Percentiles rank a stretch among this genome's conserved stretches.
phyloP scores from a whole-genome alignment of 2,113 vertebrate genomes.

The Nibea albiflora region DNA sequence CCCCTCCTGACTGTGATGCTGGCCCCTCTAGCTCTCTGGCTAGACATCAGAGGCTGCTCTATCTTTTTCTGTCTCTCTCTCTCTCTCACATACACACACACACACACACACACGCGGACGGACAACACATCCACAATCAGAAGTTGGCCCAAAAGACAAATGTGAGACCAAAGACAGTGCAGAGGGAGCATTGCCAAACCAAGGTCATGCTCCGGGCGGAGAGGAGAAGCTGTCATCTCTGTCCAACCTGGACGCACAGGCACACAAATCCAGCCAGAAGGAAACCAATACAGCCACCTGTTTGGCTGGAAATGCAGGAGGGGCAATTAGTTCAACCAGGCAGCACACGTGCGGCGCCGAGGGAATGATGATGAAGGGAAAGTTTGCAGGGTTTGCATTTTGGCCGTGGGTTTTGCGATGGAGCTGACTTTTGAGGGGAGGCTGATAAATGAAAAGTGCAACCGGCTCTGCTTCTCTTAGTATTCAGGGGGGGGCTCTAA shows the following conservation, averaged over 20 bases:
- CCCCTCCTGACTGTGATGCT: slow-evolving; percentile 39
- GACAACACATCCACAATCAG: slow-evolving; percentile 32
- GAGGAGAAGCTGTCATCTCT: slow-evolving; percentile 70
- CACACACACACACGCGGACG: no score
- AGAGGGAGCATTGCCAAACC: slow-evolving; percentile 43
- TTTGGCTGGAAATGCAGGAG: slow-evolving; percentile 65
- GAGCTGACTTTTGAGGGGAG: slow-evolving; percentile 2
- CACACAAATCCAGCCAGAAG: slow-evolving; percentile 64
- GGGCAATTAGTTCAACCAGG: slow-evolving; percentile 69
- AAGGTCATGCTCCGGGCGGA: slow-evolving; percentile 70
- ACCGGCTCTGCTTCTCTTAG: background rate
- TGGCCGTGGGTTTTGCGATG: slow-evolving; percentile 13
- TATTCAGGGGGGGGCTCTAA: background rate
- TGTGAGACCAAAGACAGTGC: slow-evolving; percentile 64
- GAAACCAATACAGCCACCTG: slow-evolving; percentile 73
- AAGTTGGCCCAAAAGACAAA: slow-evolving; percentile 62
- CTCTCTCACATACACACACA: slow-evolving; percentile 8
- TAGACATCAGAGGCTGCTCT: slow-evolving; percentile 55
- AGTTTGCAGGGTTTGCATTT: slow-evolving; percentile 58
- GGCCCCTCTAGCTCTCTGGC: slow-evolving; percentile 60
- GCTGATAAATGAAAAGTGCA: background rate
- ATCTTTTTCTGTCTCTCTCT: slow-evolving; percentile 19
- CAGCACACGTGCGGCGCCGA: slow-evolving; percentile 46
- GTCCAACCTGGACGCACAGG: slow-evolving; percentile 67
- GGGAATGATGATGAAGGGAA: slow-evolving; percentile 37